A percentile compares a stretch with the other conserved stretches of the same genome.
Conservation (phyloP, 2,113 vertebrate species). For the Laticauda colubrina region DNA sequence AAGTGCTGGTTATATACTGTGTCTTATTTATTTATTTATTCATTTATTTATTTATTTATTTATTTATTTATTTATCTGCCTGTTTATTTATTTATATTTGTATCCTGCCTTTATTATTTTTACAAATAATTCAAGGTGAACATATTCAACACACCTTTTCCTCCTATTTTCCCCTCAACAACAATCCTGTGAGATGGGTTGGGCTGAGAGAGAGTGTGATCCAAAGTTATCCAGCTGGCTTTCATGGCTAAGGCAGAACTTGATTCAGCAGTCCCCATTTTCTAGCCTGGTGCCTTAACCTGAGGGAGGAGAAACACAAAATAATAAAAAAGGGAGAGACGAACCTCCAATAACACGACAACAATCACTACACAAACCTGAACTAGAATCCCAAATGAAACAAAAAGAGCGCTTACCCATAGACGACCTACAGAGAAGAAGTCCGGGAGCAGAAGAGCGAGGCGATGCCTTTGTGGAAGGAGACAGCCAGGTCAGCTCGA, state of each 20-base stretch:
- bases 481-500: no score
- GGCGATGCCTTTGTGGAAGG: no score
- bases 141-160: background rate
- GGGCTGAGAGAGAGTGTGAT: background rate
- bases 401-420: no score
- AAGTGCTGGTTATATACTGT: background rate
- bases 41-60: no score
- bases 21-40: background rate
- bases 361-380: no score
- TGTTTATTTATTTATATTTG: background rate
- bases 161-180: background rate
- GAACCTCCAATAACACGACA: no score
- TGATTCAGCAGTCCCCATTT: background rate
- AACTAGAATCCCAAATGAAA: no score
- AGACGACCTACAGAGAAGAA: no score
- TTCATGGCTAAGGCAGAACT: background rate
- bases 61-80: no score
- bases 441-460: no score
- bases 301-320: no score
- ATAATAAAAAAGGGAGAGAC: no score
- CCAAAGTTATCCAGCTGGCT: background rate
- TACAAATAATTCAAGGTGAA: background rate
- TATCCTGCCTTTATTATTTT: background rate
- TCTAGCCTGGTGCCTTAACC: background rate
- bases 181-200: background rate